Conservation (phyloP, 2,888 invertebrate species). For the Molanna angustata region DNA sequence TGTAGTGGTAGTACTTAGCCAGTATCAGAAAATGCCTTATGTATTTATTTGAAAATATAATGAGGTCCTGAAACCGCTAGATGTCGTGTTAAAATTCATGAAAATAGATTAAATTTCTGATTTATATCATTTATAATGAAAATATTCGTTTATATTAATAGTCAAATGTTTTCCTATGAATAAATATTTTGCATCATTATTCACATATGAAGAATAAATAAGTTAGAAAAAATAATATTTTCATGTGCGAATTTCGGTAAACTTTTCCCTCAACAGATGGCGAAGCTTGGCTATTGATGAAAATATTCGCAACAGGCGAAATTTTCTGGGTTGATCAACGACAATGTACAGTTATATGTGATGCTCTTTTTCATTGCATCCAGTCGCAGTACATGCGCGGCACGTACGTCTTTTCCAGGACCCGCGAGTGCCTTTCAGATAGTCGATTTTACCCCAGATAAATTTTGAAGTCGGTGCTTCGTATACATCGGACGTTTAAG, state of each 20-base stretch:
- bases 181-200: no score
- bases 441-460: slow-evolving; percentile 26
- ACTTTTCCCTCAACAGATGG: slow-evolving; percentile 21
- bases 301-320: slow-evolving; percentile 25
- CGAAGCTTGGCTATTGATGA: slow-evolving; percentile 15
- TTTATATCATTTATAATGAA: no score
- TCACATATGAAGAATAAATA: no score
- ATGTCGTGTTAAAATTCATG: no score
- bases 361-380: slow-evolving; percentile 14
- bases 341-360: slow-evolving; percentile 13
- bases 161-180: no score
- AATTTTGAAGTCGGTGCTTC: slow-evolving; percentile 18
- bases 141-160: no score
- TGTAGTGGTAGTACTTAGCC: no score
- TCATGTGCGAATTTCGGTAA: slow-evolving; percentile 20
- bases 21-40: no score
- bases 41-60: no score
- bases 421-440: slow-evolving; percentile 20
- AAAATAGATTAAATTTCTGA: no score
- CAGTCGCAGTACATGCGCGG: slow-evolving; percentile 3
- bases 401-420: slow-evolving; percentile 19
- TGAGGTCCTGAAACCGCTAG: no score
- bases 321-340: slow-evolving; percentile 20
- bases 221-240: no score
- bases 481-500: slow-evolving; percentile 14